These are phyloP conservation scores for Sipunculus nudus DNA, from an alignment of 2,888 invertebrate genomes.

Conservation along the genomic window DNA sequence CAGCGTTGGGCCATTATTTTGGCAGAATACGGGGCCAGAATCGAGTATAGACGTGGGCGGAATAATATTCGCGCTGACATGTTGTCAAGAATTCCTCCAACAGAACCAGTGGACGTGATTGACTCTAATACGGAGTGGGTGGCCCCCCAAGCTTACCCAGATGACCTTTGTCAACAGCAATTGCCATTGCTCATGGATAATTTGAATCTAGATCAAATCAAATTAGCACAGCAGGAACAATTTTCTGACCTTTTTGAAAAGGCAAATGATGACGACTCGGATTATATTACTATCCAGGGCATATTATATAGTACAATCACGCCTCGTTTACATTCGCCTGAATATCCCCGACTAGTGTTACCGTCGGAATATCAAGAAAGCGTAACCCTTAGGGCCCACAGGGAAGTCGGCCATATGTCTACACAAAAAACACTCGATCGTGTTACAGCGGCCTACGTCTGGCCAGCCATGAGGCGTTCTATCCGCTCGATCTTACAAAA, in stretches of 20 bases:
- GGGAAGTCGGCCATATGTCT: conserved; percentile 16
- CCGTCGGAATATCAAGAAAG: not conserved
- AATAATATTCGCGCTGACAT: no score
- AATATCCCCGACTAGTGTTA: conserved; percentile 3
- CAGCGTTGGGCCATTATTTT: no score
- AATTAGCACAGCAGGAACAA: no score
- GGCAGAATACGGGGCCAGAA: no score
- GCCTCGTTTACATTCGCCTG: not conserved
- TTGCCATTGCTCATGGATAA: no score
- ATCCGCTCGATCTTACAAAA: not conserved
- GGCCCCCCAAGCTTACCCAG: no score
- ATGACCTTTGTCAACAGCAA: no score
- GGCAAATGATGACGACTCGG: not conserved
- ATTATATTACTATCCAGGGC: not conserved
- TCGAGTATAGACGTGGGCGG: no score
- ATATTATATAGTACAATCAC: not conserved
- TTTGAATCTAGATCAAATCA: no score
- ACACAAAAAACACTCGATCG: not conserved
- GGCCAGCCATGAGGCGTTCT: conserved; percentile 11
- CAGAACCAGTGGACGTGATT: no score
- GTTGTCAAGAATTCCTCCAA: no score
- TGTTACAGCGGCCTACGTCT: conserved; percentile 9
- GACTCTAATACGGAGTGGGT: no score
- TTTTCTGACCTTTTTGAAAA: not conserved
- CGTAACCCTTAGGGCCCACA: conserved; percentile 2